phyloP scores from a whole-genome alignment of 2,113 vertebrate genomes.

The Mus musculus region DNA sequence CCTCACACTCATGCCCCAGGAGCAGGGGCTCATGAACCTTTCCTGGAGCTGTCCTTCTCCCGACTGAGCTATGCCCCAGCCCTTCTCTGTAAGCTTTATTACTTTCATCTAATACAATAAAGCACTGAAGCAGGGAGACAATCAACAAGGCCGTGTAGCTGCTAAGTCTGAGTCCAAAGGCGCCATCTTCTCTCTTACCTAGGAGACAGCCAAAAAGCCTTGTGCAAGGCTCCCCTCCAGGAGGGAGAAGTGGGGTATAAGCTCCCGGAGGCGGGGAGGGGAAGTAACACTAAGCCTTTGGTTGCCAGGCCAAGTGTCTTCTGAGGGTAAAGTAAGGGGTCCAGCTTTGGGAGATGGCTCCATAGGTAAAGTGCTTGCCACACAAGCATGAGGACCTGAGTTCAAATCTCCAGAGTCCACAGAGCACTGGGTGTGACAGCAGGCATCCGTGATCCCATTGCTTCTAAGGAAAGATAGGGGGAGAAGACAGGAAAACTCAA shows the following conservation, averaged over 20 bases:
- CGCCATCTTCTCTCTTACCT: not conserved
- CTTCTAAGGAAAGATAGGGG: not conserved
- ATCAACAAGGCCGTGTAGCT: not conserved
- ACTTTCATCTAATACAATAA: not conserved
- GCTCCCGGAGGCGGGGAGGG: not conserved
- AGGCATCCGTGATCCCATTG: not conserved
- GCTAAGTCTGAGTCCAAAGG: not conserved
- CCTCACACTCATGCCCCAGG: too few relatives aligned
- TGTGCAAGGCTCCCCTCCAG: accelerated
- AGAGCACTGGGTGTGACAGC: not conserved
- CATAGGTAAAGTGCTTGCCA: not conserved
- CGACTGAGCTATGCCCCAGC: not conserved
- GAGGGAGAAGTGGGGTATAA: not conserved
- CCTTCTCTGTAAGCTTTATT: not conserved
- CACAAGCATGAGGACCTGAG: too few relatives aligned
- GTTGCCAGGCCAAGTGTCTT: not conserved
- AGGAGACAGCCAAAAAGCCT: not conserved
- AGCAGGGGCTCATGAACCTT: too few relatives aligned
- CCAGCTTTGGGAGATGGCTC: not conserved
- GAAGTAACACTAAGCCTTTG: not conserved
- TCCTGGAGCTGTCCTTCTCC: too few relatives aligned
- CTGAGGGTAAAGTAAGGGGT: not conserved
- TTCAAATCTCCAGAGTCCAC: not conserved
- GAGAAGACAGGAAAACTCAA: not conserved
- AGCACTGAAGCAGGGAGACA: not conserved